Evolutionary conservation across 2,888 invertebrate species (phyloP).

Genomic region (Macrosoma leucophasiata): DNA sequence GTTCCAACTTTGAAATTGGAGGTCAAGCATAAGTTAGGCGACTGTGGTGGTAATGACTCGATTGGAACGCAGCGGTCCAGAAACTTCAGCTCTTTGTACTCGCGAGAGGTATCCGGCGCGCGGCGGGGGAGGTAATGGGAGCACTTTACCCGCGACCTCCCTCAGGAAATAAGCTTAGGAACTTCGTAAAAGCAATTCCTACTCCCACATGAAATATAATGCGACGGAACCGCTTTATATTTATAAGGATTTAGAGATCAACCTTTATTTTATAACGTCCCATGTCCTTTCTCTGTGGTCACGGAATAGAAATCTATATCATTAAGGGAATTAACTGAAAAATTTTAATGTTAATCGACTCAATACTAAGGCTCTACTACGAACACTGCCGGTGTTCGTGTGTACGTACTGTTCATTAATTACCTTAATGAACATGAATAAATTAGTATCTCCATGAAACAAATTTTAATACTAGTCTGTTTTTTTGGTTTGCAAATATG

Average conservation of each 20-base stretch:
- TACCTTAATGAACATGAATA: too few relatives aligned
- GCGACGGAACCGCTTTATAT: slow-evolving; percentile 66
- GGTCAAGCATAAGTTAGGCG: slow-evolving; percentile 19
- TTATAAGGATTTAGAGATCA: slow-evolving; percentile 68
- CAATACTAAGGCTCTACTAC: too few relatives aligned
- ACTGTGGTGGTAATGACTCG: slow-evolving; percentile 46
- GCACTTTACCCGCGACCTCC: slow-evolving; percentile 69
- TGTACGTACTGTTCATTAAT: too few relatives aligned
- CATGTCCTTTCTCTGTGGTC: too few relatives aligned
- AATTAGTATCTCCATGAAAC: too few relatives aligned
- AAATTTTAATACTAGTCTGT: background rate
- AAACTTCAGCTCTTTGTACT: slow-evolving; percentile 58
- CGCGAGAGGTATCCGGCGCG: slow-evolving; percentile 36
- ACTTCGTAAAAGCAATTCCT: slow-evolving; percentile 73
- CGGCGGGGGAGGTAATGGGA: slow-evolving; percentile 56
- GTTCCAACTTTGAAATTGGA: too few relatives aligned
- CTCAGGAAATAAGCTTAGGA: slow-evolving; percentile 74
- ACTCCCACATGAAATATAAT: slow-evolving; percentile 70
- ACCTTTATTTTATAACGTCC: slow-evolving; percentile 43
- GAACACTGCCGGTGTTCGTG: too few relatives aligned
- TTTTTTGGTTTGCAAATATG: too few relatives aligned
- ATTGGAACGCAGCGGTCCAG: slow-evolving; percentile 54
- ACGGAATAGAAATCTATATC: too few relatives aligned
- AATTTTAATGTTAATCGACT: too few relatives aligned
- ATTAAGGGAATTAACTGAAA: too few relatives aligned